Conservation (phyloP, 2,113 vertebrate species). For the Smithornis capensis region DNA sequence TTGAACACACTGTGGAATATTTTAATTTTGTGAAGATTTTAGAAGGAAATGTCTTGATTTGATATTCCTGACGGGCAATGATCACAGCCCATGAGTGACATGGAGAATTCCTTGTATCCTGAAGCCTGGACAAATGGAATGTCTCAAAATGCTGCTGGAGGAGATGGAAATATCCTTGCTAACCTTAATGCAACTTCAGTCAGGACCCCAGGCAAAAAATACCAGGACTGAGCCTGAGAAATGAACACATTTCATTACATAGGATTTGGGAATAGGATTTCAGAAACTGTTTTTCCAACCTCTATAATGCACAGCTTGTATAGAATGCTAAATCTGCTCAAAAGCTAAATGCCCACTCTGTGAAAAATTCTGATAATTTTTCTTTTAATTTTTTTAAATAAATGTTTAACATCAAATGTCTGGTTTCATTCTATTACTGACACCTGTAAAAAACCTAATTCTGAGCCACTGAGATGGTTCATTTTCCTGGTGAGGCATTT, state of each 20-base stretch:
- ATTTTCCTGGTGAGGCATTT: neutral
- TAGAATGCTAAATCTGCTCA: neutral
- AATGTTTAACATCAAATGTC: neutral
- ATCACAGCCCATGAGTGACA: rapidly evolving
- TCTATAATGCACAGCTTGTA: neutral
- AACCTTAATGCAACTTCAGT: neutral
- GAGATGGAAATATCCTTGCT: neutral
- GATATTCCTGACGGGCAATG: neutral
- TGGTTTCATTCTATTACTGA: neutral
- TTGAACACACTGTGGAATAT: neutral
- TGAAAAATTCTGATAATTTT: neutral
- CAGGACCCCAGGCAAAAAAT: neutral
- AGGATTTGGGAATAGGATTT: neutral
- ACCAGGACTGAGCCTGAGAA: neutral
- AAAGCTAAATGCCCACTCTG: neutral
- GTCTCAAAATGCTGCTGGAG: neutral
- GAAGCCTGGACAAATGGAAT: neutral
- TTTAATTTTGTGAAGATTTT: neutral
- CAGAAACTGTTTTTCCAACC: neutral
- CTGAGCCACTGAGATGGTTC: neutral
- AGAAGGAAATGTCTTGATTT: neutral
- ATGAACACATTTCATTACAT: neutral
- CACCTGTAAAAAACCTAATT: neutral
- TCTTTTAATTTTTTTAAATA: neutral
- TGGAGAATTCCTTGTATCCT: neutral